Evolutionary conservation across 2,113 vertebrate species (phyloP).

Genomic region (Aphyosemion australe): DNA sequence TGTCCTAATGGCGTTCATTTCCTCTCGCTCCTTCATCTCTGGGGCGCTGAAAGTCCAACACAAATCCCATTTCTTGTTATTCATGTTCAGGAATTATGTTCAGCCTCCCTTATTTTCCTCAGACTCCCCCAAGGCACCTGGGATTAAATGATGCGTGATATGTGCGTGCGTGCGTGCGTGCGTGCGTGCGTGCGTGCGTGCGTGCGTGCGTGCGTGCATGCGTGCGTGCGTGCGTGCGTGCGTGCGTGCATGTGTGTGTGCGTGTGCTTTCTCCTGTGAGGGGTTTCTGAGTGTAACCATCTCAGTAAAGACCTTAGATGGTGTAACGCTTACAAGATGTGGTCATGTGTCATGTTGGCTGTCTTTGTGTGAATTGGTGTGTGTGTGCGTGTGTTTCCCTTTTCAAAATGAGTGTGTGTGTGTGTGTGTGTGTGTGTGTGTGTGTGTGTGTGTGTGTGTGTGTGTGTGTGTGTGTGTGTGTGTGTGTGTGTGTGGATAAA

Average conservation of each 20-base stretch:
- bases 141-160: slow-evolving; percentile 63
- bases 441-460: too few species aligned
- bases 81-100: slow-evolving; percentile 71
- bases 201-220: too few species aligned
- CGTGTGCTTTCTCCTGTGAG: slow-evolving; percentile 23
- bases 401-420: too few species aligned
- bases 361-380: background rate
- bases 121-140: slow-evolving; percentile 67
- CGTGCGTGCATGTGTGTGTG: slow-evolving; percentile 7
- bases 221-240: background rate
- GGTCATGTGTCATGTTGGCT: slow-evolving; percentile 4
- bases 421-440: too few species aligned
- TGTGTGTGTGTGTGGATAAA: slow-evolving; percentile 27
- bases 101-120: slow-evolving; percentile 58
- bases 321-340: slow-evolving; percentile 19
- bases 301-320: slow-evolving; percentile 29
- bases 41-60: slow-evolving; percentile 48
- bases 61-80: slow-evolving; percentile 69
- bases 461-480: too few species aligned
- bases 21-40: slow-evolving; percentile 35
- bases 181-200: too few species aligned
- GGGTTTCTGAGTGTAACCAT: slow-evolving; percentile 36
- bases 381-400: too few species aligned
- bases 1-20: slow-evolving; percentile 50
- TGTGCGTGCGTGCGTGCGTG: slow-evolving; percentile 5